Percentiles rank a stretch among this genome's conserved stretches.
These are phyloP conservation scores for Peromyscus melanophrys DNA, from an alignment of 2,797 vertebrate genomes.

Conservation along the genomic window DNA sequence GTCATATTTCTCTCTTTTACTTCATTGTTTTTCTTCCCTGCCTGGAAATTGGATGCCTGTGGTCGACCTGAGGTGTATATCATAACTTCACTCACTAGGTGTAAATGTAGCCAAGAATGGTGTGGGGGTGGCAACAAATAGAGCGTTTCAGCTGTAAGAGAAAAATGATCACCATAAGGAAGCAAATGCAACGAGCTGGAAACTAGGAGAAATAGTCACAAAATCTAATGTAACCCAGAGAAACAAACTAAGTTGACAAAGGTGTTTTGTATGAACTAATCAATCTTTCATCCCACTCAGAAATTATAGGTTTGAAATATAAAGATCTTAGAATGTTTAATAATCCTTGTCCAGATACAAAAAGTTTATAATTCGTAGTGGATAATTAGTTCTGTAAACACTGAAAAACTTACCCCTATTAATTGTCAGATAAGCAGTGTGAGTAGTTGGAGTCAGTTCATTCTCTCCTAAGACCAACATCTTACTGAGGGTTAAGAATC, in stretches of 20 bases:
- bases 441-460: not conserved
- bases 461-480: not conserved
- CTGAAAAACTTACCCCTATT: not conserved
- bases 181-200: slow-evolving; percentile 59
- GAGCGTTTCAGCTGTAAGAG: slow-evolving; percentile 49
- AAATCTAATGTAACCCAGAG: not conserved
- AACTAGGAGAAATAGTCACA: slow-evolving; percentile 18
- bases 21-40: slow-evolving; percentile 58
- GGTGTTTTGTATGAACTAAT: slow-evolving; percentile 1
- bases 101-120: not conserved
- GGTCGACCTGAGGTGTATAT: not conserved
- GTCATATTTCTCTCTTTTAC: slow-evolving; percentile 44
- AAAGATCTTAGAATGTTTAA: slow-evolving; percentile 22
- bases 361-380: not conserved
- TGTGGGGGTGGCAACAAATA: not conserved
- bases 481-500: slow-evolving; percentile 23
- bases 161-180: slow-evolving; percentile 46
- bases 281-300: slow-evolving; percentile 45
- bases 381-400: slow-evolving; percentile 47
- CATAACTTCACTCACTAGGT: not conserved
- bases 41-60: slow-evolving; percentile 7
- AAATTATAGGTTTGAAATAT: slow-evolving; percentile 39
- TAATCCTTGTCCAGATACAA: slow-evolving; percentile 43
- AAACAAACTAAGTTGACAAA: slow-evolving; percentile 57
- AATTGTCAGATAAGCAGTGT: not conserved